Conservation (phyloP, 2,113 vertebrate species). For the Hipposideros armiger region DNA sequence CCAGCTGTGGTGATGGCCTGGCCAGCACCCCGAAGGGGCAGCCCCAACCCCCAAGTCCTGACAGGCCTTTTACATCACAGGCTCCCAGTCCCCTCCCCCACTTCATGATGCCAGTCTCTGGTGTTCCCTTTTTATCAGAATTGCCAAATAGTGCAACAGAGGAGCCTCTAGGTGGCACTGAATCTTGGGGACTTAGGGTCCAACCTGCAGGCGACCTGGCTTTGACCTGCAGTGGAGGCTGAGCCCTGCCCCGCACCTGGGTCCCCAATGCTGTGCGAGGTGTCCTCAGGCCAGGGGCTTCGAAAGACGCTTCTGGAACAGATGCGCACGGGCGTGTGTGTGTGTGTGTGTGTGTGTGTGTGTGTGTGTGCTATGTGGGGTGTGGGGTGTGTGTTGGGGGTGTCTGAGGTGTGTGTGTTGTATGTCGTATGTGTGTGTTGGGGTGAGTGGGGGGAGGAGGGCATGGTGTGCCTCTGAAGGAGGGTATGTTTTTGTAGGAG, state of each 20-base stretch:
- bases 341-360: not conserved
- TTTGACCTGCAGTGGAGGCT: not conserved
- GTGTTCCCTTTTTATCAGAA: rapidly evolving
- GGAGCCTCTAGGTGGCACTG: conserved; percentile 1
- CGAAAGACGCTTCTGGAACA: not conserved
- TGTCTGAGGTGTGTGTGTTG: not conserved
- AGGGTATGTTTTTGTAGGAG: not conserved
- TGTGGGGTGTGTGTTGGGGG: not conserved
- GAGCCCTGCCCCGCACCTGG: not conserved
- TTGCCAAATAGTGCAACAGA: not conserved
- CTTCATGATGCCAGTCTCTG: rapidly evolving
- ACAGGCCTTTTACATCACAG: rapidly evolving
- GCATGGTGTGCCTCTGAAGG: too few species aligned
- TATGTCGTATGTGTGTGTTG: not conserved
- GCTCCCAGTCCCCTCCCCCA: not conserved
- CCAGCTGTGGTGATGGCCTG: not conserved
- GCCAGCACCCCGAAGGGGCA: not conserved
- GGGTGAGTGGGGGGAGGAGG: not conserved
- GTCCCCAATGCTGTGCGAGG: not conserved
- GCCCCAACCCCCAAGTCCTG: not conserved
- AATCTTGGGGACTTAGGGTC: not conserved
- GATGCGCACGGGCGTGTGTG: not conserved
- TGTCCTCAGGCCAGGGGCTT: too few species aligned
- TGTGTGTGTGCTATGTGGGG: not conserved
- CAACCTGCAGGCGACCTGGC: rapidly evolving